A percentile compares a stretch with the other conserved stretches of the same genome.
phyloP scores from a whole-genome alignment of 2,888 invertebrate species.

The Trichacis sp. region DNA sequence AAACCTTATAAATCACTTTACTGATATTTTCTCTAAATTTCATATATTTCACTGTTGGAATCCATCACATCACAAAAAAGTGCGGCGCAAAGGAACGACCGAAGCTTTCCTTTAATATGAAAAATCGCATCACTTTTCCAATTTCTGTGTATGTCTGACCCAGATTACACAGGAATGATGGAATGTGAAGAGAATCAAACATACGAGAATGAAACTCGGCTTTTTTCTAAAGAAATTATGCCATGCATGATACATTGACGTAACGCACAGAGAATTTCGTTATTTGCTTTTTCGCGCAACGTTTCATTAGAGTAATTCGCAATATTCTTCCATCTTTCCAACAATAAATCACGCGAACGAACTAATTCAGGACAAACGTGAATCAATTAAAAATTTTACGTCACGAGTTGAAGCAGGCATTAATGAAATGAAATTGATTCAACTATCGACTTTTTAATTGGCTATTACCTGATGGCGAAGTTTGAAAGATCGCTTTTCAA shows the following conservation, averaged over 20 bases:
- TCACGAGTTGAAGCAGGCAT: too few relatives aligned
- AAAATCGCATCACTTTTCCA: conserved; percentile 36
- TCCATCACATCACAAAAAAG: conserved; percentile 24
- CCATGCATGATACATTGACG: not conserved
- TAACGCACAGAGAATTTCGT: not conserved
- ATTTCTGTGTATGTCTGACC: conserved; percentile 34
- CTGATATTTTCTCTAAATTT: not conserved
- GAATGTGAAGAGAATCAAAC: conserved; percentile 17
- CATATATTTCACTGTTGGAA: conserved; percentile 10
- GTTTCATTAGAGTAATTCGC: too few relatives aligned
- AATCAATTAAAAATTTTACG: too few relatives aligned
- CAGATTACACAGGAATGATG: conserved; percentile 25
- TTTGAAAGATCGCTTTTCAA: too few relatives aligned
- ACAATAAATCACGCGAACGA: too few relatives aligned
- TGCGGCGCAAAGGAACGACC: conserved; percentile 23
- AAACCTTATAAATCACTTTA: not conserved
- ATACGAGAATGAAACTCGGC: not conserved
- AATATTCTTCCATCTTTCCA: too few relatives aligned
- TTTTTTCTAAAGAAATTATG: conserved; percentile 1
- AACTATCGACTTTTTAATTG: too few relatives aligned
- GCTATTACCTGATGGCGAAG: too few relatives aligned
- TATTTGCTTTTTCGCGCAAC: too few relatives aligned
- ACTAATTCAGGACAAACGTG: too few relatives aligned
- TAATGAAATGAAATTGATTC: too few relatives aligned
- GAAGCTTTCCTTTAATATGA: conserved; percentile 28